Evolutionary conservation across 2,888 invertebrate species (phyloP).

Genomic region (Callinectes sapidus): DNA sequence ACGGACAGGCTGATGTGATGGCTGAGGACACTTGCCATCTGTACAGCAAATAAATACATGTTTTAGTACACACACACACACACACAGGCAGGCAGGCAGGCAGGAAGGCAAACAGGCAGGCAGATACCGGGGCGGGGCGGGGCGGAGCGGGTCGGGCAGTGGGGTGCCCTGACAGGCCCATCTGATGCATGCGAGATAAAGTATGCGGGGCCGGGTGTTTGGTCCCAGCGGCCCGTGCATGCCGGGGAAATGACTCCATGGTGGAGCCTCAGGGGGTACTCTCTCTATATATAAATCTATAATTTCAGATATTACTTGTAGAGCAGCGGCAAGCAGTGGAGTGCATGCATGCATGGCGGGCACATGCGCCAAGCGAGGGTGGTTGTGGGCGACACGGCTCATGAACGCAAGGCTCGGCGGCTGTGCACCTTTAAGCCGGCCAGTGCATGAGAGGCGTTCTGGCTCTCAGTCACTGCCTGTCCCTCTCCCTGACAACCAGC

Average conservation of each 20-base stretch:
- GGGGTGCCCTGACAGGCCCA: conserved; percentile 42
- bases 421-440: conserved; percentile 8
- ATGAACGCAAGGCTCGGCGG: not conserved
- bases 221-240: conserved; percentile 19
- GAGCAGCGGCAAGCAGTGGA: not conserved
- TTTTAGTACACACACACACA: not conserved
- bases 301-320: conserved; percentile 14
- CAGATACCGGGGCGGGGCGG: not conserved
- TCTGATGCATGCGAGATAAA: conserved; percentile 56
- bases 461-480: not conserved
- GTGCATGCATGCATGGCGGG: not conserved
- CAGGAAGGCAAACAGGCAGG: not conserved
- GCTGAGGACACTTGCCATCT: not conserved
- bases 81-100: not conserved
- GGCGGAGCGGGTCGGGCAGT: not conserved
- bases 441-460: not conserved
- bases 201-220: not conserved
- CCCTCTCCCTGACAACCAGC: not conserved
- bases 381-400: not conserved
- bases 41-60: not conserved
- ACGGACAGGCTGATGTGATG: not conserved
- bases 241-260: not conserved
- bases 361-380: not conserved
- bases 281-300: not conserved
- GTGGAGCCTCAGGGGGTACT: not conserved